Evolutionary conservation across 2,888 invertebrate genomes (phyloP).

Genomic region (Tiliacea aurago): DNA sequence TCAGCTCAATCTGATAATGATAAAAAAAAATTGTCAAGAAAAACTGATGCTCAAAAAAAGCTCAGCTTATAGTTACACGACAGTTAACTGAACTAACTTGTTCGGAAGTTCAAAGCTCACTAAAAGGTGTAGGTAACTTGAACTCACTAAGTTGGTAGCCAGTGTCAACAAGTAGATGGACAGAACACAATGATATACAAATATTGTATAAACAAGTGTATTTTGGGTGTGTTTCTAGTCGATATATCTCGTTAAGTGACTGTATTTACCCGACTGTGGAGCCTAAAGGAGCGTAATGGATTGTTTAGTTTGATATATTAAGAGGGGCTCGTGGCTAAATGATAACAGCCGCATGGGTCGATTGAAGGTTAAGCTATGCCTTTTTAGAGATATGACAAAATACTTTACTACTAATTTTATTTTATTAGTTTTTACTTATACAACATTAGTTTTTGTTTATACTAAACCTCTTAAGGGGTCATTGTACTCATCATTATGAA

Average conservation of each 20-base stretch:
- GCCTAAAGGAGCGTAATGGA: neutral
- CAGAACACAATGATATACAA: constrained; percentile 72
- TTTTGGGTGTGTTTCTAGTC: constrained; percentile 29
- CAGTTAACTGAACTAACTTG: constrained; percentile 19
- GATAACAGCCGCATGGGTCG: neutral
- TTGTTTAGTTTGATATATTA: neutral
- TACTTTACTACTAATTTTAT: no score
- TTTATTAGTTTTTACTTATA: no score
- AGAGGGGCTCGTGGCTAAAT: neutral
- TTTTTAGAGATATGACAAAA: no score
- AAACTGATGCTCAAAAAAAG: neutral
- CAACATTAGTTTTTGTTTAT: no score
- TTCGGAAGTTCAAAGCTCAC: constrained; percentile 32
- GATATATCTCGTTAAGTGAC: constrained; percentile 4
- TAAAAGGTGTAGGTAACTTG: constrained; percentile 41
- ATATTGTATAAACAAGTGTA: constrained; percentile 59
- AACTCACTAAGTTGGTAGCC: constrained; percentile 17
- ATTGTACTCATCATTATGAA: no score
- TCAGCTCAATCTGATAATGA: neutral
- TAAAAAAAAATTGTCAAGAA: neutral
- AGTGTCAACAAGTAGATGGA: constrained; percentile 65
- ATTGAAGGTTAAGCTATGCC: neutral
- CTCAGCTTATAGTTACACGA: neutral
- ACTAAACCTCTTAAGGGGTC: no score
- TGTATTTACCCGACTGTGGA: neutral